These are phyloP conservation scores for Epinephelus coioides DNA, from an alignment of 2,797 vertebrate species.

Conservation along the genomic window DNA sequence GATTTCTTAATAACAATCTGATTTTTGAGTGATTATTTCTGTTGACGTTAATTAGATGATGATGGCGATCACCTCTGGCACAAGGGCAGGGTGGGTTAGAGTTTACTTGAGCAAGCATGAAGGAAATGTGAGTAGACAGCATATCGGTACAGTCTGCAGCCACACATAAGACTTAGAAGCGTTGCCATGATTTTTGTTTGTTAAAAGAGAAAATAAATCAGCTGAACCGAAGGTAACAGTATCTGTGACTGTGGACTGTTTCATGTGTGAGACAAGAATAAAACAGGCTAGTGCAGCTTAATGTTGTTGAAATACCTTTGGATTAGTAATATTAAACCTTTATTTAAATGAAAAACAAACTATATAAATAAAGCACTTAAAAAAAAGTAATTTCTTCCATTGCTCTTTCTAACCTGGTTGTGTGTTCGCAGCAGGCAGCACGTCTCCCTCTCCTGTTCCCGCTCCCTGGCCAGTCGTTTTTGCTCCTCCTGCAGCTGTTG, in stretches of 20 bases:
- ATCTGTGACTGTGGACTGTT: not conserved
- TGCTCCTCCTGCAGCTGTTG: constrained; percentile 92
- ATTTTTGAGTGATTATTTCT: not conserved
- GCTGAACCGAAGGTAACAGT: not conserved
- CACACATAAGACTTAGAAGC: not conserved
- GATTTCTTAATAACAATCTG: too few relatives aligned
- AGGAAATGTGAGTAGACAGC: not conserved
- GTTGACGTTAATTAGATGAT: not conserved
- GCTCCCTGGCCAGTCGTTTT: constrained; percentile 90
- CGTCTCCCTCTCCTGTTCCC: constrained; percentile 90
- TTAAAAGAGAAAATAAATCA: not conserved
- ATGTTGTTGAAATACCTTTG: not conserved
- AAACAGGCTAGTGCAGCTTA: not conserved
- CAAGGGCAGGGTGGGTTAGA: not conserved
- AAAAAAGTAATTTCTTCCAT: not conserved
- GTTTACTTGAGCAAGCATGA: not conserved
- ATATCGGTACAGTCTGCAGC: not conserved
- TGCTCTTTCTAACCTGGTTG: constrained; percentile 88
- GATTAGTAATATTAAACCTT: not conserved
- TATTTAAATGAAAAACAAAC: not conserved
- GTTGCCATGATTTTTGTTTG: not conserved
- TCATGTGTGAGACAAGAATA: not conserved
- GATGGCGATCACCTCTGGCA: not conserved
- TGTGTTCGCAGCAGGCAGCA: constrained; percentile 90
- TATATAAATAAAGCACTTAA: too few relatives aligned